These are phyloP conservation scores for Podarcis cretensis DNA, from an alignment of 2,113 vertebrate species.

Conservation along the genomic window DNA sequence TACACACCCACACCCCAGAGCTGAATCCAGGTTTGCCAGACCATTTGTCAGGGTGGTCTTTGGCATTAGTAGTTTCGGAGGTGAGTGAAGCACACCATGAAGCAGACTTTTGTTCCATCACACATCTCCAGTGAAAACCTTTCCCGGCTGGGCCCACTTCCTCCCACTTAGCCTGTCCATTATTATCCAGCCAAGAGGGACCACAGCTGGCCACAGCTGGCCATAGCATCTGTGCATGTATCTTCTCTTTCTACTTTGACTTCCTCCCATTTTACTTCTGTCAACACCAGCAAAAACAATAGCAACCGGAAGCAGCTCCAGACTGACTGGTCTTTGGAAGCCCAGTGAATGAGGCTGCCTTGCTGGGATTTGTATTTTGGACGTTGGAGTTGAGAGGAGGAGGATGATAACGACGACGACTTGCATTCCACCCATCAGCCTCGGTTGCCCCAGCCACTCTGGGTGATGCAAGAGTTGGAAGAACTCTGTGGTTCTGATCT, in stretches of 20 bases:
- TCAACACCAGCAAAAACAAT: constrained; percentile 40
- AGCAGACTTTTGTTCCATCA: constrained; percentile 41
- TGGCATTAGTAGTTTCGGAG: constrained; percentile 15
- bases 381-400: not conserved
- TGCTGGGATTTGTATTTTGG: not conserved
- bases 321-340: constrained; percentile 18
- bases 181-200: constrained; percentile 53
- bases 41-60: not conserved
- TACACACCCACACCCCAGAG: constrained; percentile 3
- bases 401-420: no score
- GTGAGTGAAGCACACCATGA: constrained; percentile 35
- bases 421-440: no score
- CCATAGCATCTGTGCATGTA: no score
- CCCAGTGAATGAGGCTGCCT: not conserved
- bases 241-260: constrained; percentile 42
- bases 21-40: constrained; percentile 2
- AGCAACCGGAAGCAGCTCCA: constrained; percentile 16
- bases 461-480: no score
- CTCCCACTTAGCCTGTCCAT: constrained; percentile 41
- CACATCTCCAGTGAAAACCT: constrained; percentile 54
- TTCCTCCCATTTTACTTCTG: constrained; percentile 54
- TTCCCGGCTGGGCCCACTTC: constrained; percentile 69
- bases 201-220: constrained; percentile 27
- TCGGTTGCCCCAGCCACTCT: no score
- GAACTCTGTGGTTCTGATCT: constrained; percentile 39